These are phyloP conservation scores for Ypsolopha sequella DNA, from an alignment of 2,888 invertebrate species.

Conservation along the genomic window DNA sequence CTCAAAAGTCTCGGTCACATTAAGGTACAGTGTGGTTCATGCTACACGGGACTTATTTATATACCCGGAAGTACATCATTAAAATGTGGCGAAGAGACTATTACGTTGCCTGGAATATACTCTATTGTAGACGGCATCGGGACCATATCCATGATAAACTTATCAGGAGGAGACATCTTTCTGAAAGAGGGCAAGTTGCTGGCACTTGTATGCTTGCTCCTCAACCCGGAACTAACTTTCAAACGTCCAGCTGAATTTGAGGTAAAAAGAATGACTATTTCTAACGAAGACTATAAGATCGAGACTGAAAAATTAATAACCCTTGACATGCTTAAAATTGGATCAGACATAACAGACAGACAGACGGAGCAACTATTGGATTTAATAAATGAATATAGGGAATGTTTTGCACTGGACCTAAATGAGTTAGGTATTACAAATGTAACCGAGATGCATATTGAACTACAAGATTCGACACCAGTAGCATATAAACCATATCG, in stretches of 20 bases:
- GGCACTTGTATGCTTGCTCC: neutral
- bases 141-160: neutral
- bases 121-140: neutral
- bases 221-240: neutral
- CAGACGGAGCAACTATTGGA: neutral
- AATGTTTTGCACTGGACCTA: neutral
- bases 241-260: neutral
- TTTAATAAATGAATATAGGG: neutral
- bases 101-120: neutral
- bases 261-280: neutral
- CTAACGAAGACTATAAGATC: neutral
- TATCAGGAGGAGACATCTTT: neutral
- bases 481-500: constrained; percentile 7
- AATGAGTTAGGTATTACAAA: neutral
- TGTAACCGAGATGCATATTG: constrained; percentile 1
- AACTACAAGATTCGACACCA: constrained; percentile 7
- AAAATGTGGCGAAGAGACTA: neutral
- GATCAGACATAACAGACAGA: neutral
- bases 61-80: neutral
- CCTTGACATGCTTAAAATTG: neutral
- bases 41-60: neutral
- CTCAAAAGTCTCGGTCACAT: neutral
- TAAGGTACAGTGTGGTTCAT: neutral
- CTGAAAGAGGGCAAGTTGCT: neutral
- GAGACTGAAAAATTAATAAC: neutral